Evolutionary conservation across 2,797 vertebrate species (phyloP), one percentile per base, ranked within the genome.

Genomic region (Chaetophractus vellerosus): DNA sequence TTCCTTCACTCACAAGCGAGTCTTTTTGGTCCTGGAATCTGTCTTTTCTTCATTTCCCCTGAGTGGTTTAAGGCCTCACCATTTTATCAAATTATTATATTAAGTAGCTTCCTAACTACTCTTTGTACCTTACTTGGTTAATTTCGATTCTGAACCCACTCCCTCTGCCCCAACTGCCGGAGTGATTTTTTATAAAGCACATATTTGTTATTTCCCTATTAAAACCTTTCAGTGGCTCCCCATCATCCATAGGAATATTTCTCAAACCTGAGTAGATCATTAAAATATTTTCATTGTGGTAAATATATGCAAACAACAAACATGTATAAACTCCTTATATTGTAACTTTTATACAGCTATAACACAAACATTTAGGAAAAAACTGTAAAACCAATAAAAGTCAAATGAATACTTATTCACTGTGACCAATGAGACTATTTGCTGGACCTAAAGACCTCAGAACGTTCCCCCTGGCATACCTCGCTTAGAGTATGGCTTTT

Each of bases 261-360:
- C 68, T 86, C 52, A 90, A 95, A 50, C 52, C 36, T 12, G 5
- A 50, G 66, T 82, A 45, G 26, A 63, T 93, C 86, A 31, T 33
- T 55, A 91, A 92, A 95, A 83, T 95, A 82, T 75, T 88, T 93
- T 94, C 64, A 52, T 50, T 72, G 64, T 95, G 75, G 79, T 90
- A 96, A 90, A 93, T 85, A 75, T 75, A 88, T 94, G 59, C 63
- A 97, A 96, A 86, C 90, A 86, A 82, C 93, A 96, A 93, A 90
- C 38, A 69, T 23, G 50, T 81, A 72, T 83, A 94, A 90, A 92
- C 26, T n/a, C 38, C 24, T 91, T 72, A 81, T 93, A 41, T 83
- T 92, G 4, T 83, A 63, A 89, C 50, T 74, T 95, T 94, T 96
- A 69, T 63, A 61, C 33, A 81, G 45, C 48, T 76, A 0, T 41